Base-by-base conservation (phyloP, 1,140 invertebrate genomes). In the Cyclargus thomasi region DNA sequence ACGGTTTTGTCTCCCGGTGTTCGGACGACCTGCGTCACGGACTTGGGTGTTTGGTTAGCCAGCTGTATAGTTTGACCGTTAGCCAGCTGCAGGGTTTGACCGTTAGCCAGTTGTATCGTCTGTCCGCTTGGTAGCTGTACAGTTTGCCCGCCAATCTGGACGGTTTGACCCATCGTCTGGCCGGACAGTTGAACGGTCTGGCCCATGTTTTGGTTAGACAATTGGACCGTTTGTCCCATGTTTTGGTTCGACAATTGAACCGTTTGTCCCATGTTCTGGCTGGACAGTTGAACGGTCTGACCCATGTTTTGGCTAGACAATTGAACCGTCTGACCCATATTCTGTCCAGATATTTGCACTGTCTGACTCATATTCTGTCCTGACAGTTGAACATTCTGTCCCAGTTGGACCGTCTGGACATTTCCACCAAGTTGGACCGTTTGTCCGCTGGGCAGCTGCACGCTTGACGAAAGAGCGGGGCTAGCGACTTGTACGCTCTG, bases 401-500 rank as follows among this genome's bases (percentile, higher is more conserved):
- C 76, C 10, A 90, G 67, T 35, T 90, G 87, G 2, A 90, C 85
- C 0, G 87, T 87, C 23, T 88, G 86, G n/a, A 84, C 83, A 47
- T 75, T 82, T 47, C 39, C 39, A 23, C 81, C 76, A 10, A 90
- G 65, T 23, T 90, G 87, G 1, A 90, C 85, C 0, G 87, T 87
- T 23, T 88, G 86, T 14, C 86, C 83, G 47, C 76, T 82, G 2
- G 85, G 81, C 21, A 88, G 67, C 63, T 89, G 86, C 35, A 90
- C 81, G 67, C 80, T 86, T 0, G 84, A 78, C 0, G 83, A 82
- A 20, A 85, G 18, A 11, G 83, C 81, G 68, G 86, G 85, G 64
- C 83, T 83, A n/a, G 85, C 81, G 1, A 90, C 82, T 80, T 90
- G 86, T 5, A 90, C 86, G 67, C 82, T 88, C 67, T 89, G 86